These are phyloP conservation scores for Perca fluviatilis DNA, from an alignment of 2,113 vertebrate species.

Conservation along the genomic window DNA sequence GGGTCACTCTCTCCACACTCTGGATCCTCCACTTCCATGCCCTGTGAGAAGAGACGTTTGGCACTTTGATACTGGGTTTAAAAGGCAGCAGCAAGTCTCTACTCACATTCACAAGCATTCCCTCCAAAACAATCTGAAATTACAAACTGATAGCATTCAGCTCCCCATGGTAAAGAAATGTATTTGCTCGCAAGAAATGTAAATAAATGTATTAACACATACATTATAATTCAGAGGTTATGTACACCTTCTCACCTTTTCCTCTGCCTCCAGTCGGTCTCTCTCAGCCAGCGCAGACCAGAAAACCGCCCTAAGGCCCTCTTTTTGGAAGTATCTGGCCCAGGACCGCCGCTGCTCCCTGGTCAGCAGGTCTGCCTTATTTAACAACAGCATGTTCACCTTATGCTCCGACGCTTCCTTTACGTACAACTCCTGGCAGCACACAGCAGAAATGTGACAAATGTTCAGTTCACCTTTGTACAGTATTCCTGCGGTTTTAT, in stretches of 20 bases:
- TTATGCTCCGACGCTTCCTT: constrained; percentile 89
- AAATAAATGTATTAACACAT: not conserved
- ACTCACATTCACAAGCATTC: not conserved
- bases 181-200: not conserved
- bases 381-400: constrained; percentile 94
- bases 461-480: rapidly evolving
- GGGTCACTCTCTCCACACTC: constrained; percentile 73
- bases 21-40: constrained; percentile 61
- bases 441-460: constrained; percentile 15
- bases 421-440: constrained; percentile 90
- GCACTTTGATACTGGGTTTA: not conserved
- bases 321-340: constrained; percentile 91
- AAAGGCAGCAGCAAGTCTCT: not conserved
- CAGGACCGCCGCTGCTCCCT: constrained; percentile 89
- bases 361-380: constrained; percentile 95
- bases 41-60: constrained; percentile 73
- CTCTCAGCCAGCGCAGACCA: constrained; percentile 96
- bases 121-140: not conserved
- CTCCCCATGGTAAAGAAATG: not conserved
- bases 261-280: constrained; percentile 79
- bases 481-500: not conserved
- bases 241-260: constrained; percentile 82
- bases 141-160: not conserved
- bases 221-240: not conserved
- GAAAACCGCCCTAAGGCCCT: constrained; percentile 91